phyloP scores from a whole-genome alignment of 2,888 invertebrate genomes.

The Dromius quadrimaculatus region DNA sequence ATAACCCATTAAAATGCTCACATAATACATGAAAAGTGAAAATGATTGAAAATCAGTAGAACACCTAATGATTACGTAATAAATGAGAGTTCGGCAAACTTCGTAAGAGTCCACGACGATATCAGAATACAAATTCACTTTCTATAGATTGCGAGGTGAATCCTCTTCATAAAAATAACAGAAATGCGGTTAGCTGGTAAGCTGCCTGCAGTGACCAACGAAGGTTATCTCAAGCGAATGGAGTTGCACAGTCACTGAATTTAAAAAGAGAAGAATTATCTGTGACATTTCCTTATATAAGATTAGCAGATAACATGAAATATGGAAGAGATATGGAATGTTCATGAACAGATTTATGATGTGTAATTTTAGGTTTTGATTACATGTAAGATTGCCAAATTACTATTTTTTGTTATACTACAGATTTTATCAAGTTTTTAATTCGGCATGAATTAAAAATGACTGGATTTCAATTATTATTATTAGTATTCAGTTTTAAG shows the following conservation, averaged over 20 bases:
- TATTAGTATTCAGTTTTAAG: too few species aligned
- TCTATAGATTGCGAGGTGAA: conserved; percentile 47
- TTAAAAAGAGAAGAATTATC: background rate
- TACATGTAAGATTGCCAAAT: too few species aligned
- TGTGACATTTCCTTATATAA: conserved; percentile 27
- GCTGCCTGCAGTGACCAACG: conserved; percentile 13
- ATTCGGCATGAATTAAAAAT: too few species aligned
- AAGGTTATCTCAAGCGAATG: conserved; percentile 17
- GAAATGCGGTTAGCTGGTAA: conserved; percentile 2
- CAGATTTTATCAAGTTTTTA: too few species aligned
- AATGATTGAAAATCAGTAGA: conserved; percentile 28
- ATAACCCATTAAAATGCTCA: background rate
- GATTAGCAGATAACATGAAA: background rate
- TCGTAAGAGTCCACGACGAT: conserved; percentile 45
- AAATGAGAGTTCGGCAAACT: conserved; percentile 41
- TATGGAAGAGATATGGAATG: too few species aligned
- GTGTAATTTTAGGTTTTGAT: too few species aligned
- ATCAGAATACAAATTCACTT: conserved; percentile 49
- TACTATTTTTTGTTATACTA: too few species aligned
- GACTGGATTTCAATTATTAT: too few species aligned
- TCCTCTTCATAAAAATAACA: conserved; percentile 33
- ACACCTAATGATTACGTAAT: conserved; percentile 21
- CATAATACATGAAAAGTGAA: conserved; percentile 12
- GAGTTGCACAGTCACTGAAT: conserved; percentile 6
- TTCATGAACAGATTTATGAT: too few species aligned